These are phyloP conservation scores for Ectobius pallidus DNA, from an alignment of 2,888 invertebrate genomes.

Conservation along the genomic window DNA sequence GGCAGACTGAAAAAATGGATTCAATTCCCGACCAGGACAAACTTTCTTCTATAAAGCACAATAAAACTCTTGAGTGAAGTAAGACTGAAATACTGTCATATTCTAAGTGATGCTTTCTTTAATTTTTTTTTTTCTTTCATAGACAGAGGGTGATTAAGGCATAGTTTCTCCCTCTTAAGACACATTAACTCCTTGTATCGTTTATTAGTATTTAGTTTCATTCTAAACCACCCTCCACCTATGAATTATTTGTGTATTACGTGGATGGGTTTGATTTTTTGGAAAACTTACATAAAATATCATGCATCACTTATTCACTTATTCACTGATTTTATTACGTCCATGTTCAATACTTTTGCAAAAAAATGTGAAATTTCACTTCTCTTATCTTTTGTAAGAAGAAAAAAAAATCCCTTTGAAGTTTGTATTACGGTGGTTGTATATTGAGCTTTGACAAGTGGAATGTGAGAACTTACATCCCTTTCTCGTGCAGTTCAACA, in stretches of 20 bases:
- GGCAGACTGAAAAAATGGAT: too few relatives aligned
- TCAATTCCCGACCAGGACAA: too few relatives aligned
- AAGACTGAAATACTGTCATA: too few relatives aligned
- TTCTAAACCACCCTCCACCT: conserved; percentile 12
- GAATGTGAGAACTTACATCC: conserved; percentile 18
- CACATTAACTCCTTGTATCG: background rate
- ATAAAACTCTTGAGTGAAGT: too few relatives aligned
- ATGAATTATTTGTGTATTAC: background rate
- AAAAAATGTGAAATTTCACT: conserved; percentile 6
- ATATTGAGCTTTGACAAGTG: conserved; percentile 29
- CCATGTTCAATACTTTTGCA: conserved; percentile 10
- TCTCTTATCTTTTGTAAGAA: too few relatives aligned
- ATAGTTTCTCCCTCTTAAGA: background rate
- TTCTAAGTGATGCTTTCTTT: background rate
- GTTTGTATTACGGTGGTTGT: conserved; percentile 14
- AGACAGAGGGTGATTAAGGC: conserved; percentile 23
- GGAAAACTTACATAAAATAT: conserved; percentile 28
- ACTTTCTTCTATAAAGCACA: too few relatives aligned
- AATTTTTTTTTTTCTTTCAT: background rate
- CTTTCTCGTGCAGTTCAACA: conserved; percentile 10
- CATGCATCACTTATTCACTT: background rate
- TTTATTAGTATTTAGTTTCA: conserved; percentile 1
- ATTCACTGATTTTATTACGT: background rate
- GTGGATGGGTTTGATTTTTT: conserved; percentile 17
- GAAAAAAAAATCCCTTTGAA: conserved; percentile 19